Evolutionary conservation across 2,113 vertebrate genomes (phyloP).

Genomic region (Cynocephalus volans): DNA sequence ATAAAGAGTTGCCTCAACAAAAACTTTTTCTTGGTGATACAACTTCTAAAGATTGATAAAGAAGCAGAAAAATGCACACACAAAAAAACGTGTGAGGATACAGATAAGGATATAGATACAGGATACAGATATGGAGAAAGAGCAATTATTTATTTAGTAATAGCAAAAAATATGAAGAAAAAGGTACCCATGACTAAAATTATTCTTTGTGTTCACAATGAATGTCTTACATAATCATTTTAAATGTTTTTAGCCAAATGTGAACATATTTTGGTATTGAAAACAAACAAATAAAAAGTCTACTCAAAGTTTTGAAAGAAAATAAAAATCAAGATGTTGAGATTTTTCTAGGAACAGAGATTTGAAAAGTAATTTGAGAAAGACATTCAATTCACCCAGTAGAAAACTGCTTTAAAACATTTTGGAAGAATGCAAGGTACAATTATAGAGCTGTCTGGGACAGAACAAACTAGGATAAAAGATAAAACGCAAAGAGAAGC

Average conservation of each 20-base stretch:
- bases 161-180: neutral
- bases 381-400: neutral
- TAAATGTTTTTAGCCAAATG: neutral
- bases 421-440: neutral
- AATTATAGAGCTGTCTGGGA: neutral
- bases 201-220: neutral
- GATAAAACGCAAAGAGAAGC: neutral
- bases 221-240: neutral
- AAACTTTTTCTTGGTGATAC: neutral
- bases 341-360: neutral
- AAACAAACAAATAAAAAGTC: slow-evolving; percentile 24
- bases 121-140: neutral
- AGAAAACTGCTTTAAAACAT: neutral
- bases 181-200: neutral
- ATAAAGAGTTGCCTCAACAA: neutral
- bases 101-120: neutral
- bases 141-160: neutral
- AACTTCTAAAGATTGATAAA: slow-evolving; percentile 1
- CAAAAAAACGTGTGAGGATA: neutral
- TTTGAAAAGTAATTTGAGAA: slow-evolving; percentile 29
- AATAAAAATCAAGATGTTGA: neutral
- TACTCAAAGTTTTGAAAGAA: neutral
- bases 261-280: slow-evolving; percentile 3
- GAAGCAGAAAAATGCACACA: neutral
- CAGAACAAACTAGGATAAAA: neutral